Conservation (phyloP, 2,888 invertebrate species). For the Oeneis ivallda region DNA sequence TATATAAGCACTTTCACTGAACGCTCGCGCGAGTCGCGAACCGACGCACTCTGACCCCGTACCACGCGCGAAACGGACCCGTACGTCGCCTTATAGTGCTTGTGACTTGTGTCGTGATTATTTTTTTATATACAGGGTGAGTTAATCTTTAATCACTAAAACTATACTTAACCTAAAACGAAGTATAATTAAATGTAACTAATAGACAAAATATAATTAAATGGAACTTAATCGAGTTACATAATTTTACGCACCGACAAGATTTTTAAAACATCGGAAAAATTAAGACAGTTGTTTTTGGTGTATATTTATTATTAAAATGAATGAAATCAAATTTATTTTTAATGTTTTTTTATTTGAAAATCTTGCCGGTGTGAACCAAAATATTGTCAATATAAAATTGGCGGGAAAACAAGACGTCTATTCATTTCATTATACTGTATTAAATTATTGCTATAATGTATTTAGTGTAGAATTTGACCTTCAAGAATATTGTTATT, state of each 20-base stretch:
- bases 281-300: not conserved
- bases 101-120: constrained; percentile 67
- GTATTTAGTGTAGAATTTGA: not conserved
- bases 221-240: not conserved
- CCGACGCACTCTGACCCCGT: constrained; percentile 73
- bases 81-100: constrained; percentile 50
- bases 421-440: too few relatives aligned
- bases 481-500: not conserved
- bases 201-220: too few relatives aligned
- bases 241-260: not conserved
- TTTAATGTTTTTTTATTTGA: not conserved
- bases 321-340: not conserved
- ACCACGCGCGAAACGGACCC: constrained; percentile 49
- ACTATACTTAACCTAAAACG: not conserved
- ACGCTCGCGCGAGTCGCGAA: constrained; percentile 63
- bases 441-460: too few relatives aligned
- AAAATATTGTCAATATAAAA: not conserved
- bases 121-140: constrained; percentile 63
- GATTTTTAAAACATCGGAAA: not conserved
- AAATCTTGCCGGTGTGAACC: not conserved
- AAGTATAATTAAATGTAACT: not conserved
- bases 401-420: not conserved
- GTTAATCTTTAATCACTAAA: constrained; percentile 41
- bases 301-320: not conserved
- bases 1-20: constrained; percentile 80